These are phyloP conservation scores for Seira sanloemensis DNA, from an alignment of 2,888 invertebrate genomes.

Conservation along the genomic window DNA sequence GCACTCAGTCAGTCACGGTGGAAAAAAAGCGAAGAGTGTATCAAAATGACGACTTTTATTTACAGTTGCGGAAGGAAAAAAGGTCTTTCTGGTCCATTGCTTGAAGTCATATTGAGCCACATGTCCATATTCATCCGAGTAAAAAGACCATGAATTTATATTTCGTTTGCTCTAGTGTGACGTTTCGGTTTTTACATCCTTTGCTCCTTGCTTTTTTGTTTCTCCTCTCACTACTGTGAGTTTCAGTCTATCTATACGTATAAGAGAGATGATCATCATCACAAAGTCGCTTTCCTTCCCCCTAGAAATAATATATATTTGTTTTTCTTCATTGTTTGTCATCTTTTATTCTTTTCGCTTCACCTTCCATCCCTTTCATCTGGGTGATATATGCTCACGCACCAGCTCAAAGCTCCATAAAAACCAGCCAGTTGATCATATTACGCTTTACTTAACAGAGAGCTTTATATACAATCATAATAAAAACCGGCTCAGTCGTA, in stretches of 20 bases:
- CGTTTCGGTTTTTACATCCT: neutral
- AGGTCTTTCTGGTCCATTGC: constrained; percentile 51
- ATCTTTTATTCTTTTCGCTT: constrained; percentile 26
- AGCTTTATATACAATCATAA: neutral
- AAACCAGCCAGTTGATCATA: neutral
- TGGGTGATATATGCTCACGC: neutral
- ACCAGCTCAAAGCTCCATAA: neutral
- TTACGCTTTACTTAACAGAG: neutral
- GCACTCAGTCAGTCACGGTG: neutral
- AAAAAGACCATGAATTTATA: constrained; percentile 40
- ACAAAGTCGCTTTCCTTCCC: constrained; percentile 30
- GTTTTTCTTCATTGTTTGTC: constrained; percentile 41
- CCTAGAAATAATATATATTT: constrained; percentile 12
- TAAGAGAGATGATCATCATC: no score
- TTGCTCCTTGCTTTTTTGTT: no score
- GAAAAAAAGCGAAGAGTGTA: neutral
- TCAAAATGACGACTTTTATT: neutral
- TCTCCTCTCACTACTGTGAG: no score
- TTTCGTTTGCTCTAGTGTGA: constrained; percentile 10
- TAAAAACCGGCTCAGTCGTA: neutral
- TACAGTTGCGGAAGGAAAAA: constrained; percentile 19
- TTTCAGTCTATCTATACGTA: no score
- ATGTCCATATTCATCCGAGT: constrained; percentile 61
- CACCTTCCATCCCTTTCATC: constrained; percentile 17
- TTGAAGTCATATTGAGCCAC: constrained; percentile 57